Evolutionary conservation across 2,113 vertebrate species (phyloP).

Genomic region (Raja brachyura): DNA sequence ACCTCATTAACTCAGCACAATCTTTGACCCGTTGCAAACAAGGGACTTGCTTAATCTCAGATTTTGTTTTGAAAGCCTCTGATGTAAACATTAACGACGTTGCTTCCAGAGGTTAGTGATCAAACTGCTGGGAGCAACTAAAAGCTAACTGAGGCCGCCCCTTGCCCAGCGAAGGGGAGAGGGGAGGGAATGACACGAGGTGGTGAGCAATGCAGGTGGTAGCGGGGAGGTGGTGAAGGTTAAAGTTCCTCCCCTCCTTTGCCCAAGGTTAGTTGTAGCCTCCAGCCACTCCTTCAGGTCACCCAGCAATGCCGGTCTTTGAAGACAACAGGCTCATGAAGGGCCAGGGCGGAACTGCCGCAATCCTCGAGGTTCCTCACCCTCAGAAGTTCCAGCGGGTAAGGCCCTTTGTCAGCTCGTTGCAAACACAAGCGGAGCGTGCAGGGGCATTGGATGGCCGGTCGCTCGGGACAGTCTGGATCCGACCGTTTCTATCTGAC

Average conservation of each 20-base stretch:
- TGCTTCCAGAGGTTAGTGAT: constrained; percentile 64
- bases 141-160: constrained; percentile 48
- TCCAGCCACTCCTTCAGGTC: neutral
- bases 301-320: constrained; percentile 18
- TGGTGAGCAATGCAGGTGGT: neutral
- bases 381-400: constrained; percentile 69
- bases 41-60: constrained; percentile 24
- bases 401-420: constrained; percentile 44
- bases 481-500: too few relatives aligned
- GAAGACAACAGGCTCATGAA: constrained; percentile 52
- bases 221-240: constrained; percentile 45
- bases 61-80: constrained; percentile 45
- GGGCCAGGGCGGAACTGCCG: constrained; percentile 61
- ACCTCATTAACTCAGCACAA: constrained; percentile 1
- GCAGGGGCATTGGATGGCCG: too few relatives aligned
- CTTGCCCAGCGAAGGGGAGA: constrained; percentile 51
- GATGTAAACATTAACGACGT: constrained; percentile 63
- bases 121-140: constrained; percentile 70
- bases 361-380: constrained; percentile 66
- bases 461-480: too few relatives aligned
- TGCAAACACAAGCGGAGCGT: too few relatives aligned
- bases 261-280: constrained; percentile 33
- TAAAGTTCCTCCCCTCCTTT: constrained; percentile 62
- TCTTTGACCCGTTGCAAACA: neutral
- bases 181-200: neutral